A percentile compares a stretch with the other conserved stretches of the same genome.
Conservation (phyloP, 2,888 invertebrate genomes). For the Papilio protenor region DNA sequence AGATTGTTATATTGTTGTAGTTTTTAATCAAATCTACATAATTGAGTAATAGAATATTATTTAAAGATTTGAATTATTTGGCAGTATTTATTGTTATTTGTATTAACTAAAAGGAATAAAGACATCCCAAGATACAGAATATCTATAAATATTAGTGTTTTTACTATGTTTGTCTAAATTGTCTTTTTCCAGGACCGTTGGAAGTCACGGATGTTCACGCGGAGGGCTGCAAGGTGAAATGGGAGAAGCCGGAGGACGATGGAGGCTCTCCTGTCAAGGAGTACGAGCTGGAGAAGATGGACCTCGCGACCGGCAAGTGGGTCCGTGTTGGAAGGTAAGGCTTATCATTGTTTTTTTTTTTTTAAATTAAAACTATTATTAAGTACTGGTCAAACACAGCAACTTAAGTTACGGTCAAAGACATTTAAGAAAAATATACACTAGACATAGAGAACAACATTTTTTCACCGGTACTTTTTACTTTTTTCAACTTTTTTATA, state of each 20-base stretch:
- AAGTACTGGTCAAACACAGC: not conserved
- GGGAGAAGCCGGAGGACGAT: constrained; percentile 98
- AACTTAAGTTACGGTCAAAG: too few species aligned
- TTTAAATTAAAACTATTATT: not conserved
- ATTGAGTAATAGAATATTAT: too few species aligned
- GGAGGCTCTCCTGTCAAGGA: constrained; percentile 97
- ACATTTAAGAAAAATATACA: too few species aligned
- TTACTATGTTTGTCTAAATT: not conserved
- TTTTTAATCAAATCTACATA: too few species aligned
- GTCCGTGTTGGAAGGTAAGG: constrained; percentile 90
- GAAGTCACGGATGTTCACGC: constrained; percentile 93
- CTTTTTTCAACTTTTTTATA: too few species aligned
- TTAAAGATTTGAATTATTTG: too few species aligned
- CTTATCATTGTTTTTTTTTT: not conserved
- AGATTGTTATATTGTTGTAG: too few species aligned
- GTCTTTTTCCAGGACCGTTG: constrained; percentile 86
- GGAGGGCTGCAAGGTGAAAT: constrained; percentile 93
- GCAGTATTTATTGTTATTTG: too few species aligned
- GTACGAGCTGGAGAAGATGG: constrained; percentile 97
- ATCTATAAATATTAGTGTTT: not conserved
- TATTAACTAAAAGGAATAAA: too few species aligned
- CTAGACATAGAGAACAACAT: too few species aligned
- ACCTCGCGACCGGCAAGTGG: constrained; percentile 95
- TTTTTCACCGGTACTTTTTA: too few species aligned
- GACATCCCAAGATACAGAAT: too few species aligned